Conservation (phyloP, 2,113 vertebrate genomes). For the Takifugu bimaculatus region DNA sequence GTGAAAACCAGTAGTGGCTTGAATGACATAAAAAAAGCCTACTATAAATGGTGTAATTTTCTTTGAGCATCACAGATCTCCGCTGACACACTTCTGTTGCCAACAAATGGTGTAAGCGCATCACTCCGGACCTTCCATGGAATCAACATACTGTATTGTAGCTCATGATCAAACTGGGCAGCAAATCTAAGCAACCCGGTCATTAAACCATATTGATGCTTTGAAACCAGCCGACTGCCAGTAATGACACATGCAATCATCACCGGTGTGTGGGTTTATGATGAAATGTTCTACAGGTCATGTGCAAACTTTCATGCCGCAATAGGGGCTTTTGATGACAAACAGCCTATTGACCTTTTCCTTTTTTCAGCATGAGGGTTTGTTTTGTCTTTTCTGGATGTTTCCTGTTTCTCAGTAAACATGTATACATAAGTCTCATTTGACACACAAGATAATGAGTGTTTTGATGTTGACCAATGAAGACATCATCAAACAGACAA, state of each 20-base stretch:
- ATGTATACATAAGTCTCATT: slow-evolving; percentile 1
- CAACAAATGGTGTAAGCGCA: background rate
- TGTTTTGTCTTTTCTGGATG: slow-evolving; percentile 2
- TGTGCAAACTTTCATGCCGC: background rate
- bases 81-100: background rate
- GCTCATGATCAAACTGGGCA: background rate
- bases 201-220: no score
- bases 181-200: background rate
- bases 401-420: background rate
- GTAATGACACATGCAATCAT: background rate
- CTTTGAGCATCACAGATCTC: background rate
- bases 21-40: no score
- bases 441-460: slow-evolving; percentile 1
- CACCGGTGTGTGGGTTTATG: background rate
- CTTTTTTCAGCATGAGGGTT: no score
- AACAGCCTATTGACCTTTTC: background rate
- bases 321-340: background rate
- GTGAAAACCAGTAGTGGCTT: background rate
- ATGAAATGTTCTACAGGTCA: background rate
- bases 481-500: slow-evolving; percentile 11
- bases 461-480: slow-evolving; percentile 7
- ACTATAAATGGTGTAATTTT: background rate
- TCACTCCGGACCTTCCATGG: background rate
- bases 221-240: background rate
- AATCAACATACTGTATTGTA: background rate